Evolutionary conservation across 2,888 invertebrate species (phyloP), one percentile per base, ranked within the genome.

Genomic region (Macroteleia sp.): DNA sequence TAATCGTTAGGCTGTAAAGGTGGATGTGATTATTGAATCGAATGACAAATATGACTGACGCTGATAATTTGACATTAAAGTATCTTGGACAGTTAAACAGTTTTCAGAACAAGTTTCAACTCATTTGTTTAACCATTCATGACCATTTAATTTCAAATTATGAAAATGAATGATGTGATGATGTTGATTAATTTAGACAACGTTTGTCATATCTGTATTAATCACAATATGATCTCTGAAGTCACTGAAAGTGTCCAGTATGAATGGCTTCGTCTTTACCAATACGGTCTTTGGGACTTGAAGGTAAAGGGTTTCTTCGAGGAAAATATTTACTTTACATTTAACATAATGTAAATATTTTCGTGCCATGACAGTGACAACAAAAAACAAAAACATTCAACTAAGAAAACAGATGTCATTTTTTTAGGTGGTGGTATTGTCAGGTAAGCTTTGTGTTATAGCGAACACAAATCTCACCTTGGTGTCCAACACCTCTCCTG

Each of bases 401-500:
- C 70, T 69, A 69, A 73, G 59, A 78, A 76, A 67, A 52, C 78
- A 70, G 66, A 28, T 54, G 28, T 80, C 71, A 81, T 79, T 61
- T 42, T 34, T 67, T 75, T 67, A 79, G 84, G 85, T 81, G 81
- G 83, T 83, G 83, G 79, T 85, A 83, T 82, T 67, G 81, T 85
- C 85, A 88, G 92, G 92, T 92, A 92, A 92, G 92, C 92, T 92
- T 92, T 92, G 92, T 92, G 92, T 91, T 91, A 90, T 87, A 88
- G 90, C 88, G 89, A 92, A 93, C 93, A 93, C 93, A 93, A 93
- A 93, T 93, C 94, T 94, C 94, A 95, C 95, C 95, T 95, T 95
- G 92, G 93, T 92, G 92, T 95, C 95, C 92, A 94, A 93, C 91
- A 95, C 94, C 93, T 95, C 95, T 92, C 95, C 95, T 91, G 95